Conservation (phyloP, 1,140 invertebrate genomes). For the Dreissena rostriformis region DNA sequence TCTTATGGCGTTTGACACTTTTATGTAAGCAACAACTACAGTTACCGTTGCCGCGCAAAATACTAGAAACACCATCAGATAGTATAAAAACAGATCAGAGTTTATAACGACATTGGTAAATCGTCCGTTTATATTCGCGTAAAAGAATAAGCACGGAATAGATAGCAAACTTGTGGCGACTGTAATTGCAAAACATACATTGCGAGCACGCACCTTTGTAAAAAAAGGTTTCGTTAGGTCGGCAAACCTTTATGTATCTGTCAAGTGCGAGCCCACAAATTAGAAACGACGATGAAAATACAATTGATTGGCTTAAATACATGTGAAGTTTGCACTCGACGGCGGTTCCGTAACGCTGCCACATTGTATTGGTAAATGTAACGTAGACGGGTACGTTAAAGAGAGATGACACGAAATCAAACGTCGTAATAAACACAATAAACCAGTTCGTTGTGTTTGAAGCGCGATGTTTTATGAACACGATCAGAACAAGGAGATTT, state of each 20-base stretch:
- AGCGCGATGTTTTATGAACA: slow-evolving; percentile 1
- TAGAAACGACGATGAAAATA: slow-evolving; percentile 28
- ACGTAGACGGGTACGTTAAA: slow-evolving; percentile 15
- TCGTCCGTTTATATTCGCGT: background rate
- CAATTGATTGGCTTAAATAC: slow-evolving; percentile 17
- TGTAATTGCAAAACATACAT: background rate
- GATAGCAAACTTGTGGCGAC: background rate
- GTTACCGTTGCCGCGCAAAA: background rate
- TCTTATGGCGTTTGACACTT: background rate
- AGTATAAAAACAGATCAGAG: background rate
- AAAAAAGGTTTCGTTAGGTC: background rate
- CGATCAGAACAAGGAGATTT: slow-evolving; percentile 8
- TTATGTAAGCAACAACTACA: background rate
- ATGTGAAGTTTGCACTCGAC: slow-evolving; percentile 9
- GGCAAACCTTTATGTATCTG: slow-evolving; percentile 14
- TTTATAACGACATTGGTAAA: background rate
- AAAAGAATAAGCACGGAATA: background rate
- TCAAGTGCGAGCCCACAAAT: slow-evolving; percentile 19
- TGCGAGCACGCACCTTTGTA: background rate
- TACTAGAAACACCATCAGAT: background rate
- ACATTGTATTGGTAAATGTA: slow-evolving; percentile 3
- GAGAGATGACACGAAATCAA: slow-evolving; percentile 7
- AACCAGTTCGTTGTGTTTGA: slow-evolving; percentile 18
- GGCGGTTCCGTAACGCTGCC: background rate
- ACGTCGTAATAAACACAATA: slow-evolving; percentile 8